Base-by-base conservation (phyloP, 2,797 vertebrate genomes). In the Oryzias dopingdopingensis region DNA sequence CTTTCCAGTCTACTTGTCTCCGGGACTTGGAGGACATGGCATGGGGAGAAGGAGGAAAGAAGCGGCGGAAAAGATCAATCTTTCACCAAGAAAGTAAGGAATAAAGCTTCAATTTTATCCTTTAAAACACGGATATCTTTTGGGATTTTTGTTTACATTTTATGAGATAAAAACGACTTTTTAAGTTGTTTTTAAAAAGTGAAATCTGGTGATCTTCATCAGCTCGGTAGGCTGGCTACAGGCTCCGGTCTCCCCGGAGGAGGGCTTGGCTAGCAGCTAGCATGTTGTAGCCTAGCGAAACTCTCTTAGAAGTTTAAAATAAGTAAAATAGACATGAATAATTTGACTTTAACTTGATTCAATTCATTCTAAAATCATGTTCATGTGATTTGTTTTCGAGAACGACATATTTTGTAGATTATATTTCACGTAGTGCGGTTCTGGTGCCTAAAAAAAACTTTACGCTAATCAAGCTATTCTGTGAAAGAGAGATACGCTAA, bases 271-370 rank as follows among this genome's bases (percentile, higher is more conserved):
- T 85, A 81, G 41, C 65, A 1, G 64, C 53, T 86, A 80, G 73
- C 76, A 2, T 80, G 70, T 64, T 71, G 48, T 66, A 68, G 62
- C 56, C 59, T 66, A 64, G 60, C 56, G 58, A 52, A 32, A 66
- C 67, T 70, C 26, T 57, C 64, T 29, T 72, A 75, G 74, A 81
- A 89, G 82, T 90, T 88, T 55, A 91, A 92, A 91, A 92, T 91
- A 37, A 37, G 32, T 37, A 4, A 3, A 37, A 37, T 37, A 3
- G 2, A 37, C 12, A 3, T 37, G 10, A 37, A 10, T 12, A 37
- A 37, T 37, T 10, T 37, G 10, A 12, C 32, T 13, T 37, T 37
- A 37, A 13, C 32, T 13, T 13, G 10, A 37, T 37, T 12, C 12
- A 3, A 37, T 37, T 37, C 3, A 12, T 12, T 12, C 32, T 12